Conservation (phyloP, 2,797 vertebrate genomes). For the Oryzias sinensis region DNA sequence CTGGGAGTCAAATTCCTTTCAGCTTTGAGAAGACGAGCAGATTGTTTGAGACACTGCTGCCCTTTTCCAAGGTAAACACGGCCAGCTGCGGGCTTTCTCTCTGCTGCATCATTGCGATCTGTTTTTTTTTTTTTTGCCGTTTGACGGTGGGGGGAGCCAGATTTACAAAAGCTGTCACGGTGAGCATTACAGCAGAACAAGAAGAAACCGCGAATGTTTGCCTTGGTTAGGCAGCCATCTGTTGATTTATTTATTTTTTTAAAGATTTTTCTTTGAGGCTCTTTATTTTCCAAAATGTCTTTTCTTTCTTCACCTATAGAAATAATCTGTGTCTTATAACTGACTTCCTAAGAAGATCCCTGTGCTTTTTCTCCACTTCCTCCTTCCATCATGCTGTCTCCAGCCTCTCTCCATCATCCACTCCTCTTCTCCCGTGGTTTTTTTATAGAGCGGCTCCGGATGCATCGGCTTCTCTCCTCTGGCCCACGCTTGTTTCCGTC, state of each 20-base stretch:
- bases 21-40: slow-evolving; percentile 38
- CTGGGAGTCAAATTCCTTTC: slow-evolving; percentile 38
- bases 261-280: slow-evolving; percentile 1
- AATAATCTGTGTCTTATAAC: too few species aligned
- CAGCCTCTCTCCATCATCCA: slow-evolving; percentile 54
- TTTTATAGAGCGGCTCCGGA: slow-evolving; percentile 70
- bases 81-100: slow-evolving; percentile 53
- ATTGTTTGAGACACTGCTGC: slow-evolving; percentile 42
- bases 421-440: slow-evolving; percentile 54
- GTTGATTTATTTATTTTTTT: slow-evolving; percentile 22
- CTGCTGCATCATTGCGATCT: slow-evolving; percentile 15
- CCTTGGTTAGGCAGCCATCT: slow-evolving; percentile 32
- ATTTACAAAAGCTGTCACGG: slow-evolving; percentile 27
- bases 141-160: slow-evolving; percentile 31
- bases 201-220: slow-evolving; percentile 33
- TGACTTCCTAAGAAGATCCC: slow-evolving; percentile 21
- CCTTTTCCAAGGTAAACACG: slow-evolving; percentile 35
- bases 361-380: slow-evolving; percentile 21
- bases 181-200: slow-evolving; percentile 30
- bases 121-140: slow-evolving; percentile 32
- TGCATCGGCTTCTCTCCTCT: slow-evolving; percentile 55
- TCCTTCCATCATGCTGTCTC: slow-evolving; percentile 51
- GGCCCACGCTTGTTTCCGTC: slow-evolving; percentile 63
- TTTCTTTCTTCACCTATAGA: background rate
- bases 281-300: background rate